Base-by-base conservation (phyloP, 2,888 invertebrate species). In the Drosophila monieri region DNA sequence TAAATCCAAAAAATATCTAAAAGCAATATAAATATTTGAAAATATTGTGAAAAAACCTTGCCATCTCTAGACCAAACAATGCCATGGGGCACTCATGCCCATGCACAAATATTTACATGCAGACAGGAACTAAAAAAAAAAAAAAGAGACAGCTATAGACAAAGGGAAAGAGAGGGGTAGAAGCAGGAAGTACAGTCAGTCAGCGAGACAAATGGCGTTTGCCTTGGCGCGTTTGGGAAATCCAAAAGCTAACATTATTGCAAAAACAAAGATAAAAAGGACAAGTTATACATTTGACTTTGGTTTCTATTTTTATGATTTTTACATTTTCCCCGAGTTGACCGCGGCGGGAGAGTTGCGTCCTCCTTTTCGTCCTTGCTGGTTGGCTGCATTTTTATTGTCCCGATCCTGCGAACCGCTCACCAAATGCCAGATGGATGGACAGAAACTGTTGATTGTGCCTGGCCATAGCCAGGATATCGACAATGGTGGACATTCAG, bases 221-320 rank as follows among this genome's bases (percentile, higher is more conserved):
- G 71, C 61, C 64, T 80, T 66, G 59, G 64, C 32, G 65, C 67
- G 69, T 72, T 83, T 72, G 74, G 76, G 55, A 80, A 85, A 70
- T 80, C 77, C 70, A 49, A 85, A 85, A 74, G 79, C 85, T 74
- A 80, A 83, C 77, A 83, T 79, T 80, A 85, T 85, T 83, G 70
- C 79, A 85, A 81, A 69, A 41, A 41, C 39, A 41, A 41, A 18
- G 15, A 41, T 18, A 15, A 39, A 78, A 85, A 79, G 74, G 77
- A 83, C 58, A 67, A 76, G 80, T 72, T 72, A 74, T 77, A 76
- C 76, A 78, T 85, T 78, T 78, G 81, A 78, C 70, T 81, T 74
- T 81, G 76, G 74, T 74, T 77, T 27, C 8, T 74, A 74, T 85
- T 85, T 80, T 78, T 74, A 65, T 78, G 72, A 67, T 68, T 74